Percentiles rank a stretch among this genome's conserved stretches.
These are phyloP conservation scores for Drosophila ezoana DNA, from an alignment of 2,888 invertebrate species.

Conservation along the genomic window DNA sequence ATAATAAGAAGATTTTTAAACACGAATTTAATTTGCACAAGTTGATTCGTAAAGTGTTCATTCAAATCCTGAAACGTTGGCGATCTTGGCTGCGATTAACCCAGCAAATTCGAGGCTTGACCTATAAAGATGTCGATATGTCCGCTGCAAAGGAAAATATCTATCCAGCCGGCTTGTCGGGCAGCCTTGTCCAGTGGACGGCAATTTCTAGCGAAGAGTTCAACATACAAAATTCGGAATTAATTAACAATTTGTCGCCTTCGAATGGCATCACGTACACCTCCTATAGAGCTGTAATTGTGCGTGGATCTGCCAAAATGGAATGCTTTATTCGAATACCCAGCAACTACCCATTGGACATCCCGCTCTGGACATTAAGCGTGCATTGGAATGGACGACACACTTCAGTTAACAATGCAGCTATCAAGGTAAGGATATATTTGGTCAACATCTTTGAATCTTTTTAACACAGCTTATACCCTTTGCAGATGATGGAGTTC, in stretches of 20 bases:
- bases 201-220: slow-evolving; percentile 89
- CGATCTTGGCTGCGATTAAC: slow-evolving; percentile 91
- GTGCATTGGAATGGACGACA: slow-evolving; percentile 89
- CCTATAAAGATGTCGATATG: slow-evolving; percentile 80
- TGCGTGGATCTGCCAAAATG: slow-evolving; percentile 92
- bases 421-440: slow-evolving; percentile 87
- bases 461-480: not conserved
- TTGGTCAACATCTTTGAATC: not conserved
- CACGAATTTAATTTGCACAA: slow-evolving; percentile 82
- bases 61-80: slow-evolving; percentile 90
- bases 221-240: slow-evolving; percentile 57
- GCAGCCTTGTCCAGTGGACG: slow-evolving; percentile 89
- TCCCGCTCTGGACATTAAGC: slow-evolving; percentile 91
- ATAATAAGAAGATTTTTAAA: slow-evolving; percentile 64
- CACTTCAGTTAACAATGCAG: slow-evolving; percentile 88
- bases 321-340: slow-evolving; percentile 91
- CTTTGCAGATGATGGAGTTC: slow-evolving; percentile 85
- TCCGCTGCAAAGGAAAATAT: slow-evolving; percentile 70
- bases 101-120: slow-evolving; percentile 89
- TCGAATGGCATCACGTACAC: slow-evolving; percentile 87
- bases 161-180: slow-evolving; percentile 85
- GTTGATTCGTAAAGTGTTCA: slow-evolving; percentile 91
- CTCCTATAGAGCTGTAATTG: slow-evolving; percentile 91
- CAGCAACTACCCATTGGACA: slow-evolving; percentile 92
- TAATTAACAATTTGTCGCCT: slow-evolving; percentile 36